Base-by-base conservation (phyloP, 1,140 invertebrate genomes). In the Portunus trituberculatus region DNA sequence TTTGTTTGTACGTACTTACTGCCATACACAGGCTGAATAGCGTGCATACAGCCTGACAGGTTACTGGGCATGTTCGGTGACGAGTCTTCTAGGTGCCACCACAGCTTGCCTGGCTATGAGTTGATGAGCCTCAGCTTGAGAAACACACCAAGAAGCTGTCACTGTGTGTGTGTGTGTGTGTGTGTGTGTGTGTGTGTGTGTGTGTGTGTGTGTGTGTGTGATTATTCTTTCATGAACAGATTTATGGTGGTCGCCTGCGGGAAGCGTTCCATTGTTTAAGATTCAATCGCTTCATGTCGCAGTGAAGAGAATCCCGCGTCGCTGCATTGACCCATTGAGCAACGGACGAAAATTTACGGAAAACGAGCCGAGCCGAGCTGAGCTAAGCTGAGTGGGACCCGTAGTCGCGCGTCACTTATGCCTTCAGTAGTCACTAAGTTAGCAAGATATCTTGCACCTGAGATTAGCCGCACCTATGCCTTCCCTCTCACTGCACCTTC, bases 161-260 rank as follows among this genome's bases (percentile, higher is more conserved):
- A 7, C 12, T 76, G 67, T 76, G 67, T 76, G 67, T 76, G 67
- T 76, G 67, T 76, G 59, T 76, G 59, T 76, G 59, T 76, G 59
- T 76, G 59, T 76, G 59, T 76, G 59, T 76, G 59, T 76, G 59
- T 76, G 59, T 76, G 59, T 76, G 59, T 76, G 59, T 76, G 59
- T 76, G 67, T 76, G 67, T 76, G 67, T 76, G 67, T 76, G 67
- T 76, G 67, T 76, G 67, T 76, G 67, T 76, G 67, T n/a, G n/a
- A 76, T 76, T 76, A 76, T 76, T 76, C 67, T 20, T n/a, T 76
- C 67, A 76, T 20, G 67, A n/a, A 25, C 67, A 76, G 67, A 76
- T 76, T 76, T n/a, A 76, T 76, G 67, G 16, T 1, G 20, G n/a
- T n/a, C 25, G 67, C 67, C 67, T 76, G 20, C 67, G 67, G 67